Conservation (phyloP, 2,113 vertebrate genomes). For the Cyanoramphus novaezelandiae region DNA sequence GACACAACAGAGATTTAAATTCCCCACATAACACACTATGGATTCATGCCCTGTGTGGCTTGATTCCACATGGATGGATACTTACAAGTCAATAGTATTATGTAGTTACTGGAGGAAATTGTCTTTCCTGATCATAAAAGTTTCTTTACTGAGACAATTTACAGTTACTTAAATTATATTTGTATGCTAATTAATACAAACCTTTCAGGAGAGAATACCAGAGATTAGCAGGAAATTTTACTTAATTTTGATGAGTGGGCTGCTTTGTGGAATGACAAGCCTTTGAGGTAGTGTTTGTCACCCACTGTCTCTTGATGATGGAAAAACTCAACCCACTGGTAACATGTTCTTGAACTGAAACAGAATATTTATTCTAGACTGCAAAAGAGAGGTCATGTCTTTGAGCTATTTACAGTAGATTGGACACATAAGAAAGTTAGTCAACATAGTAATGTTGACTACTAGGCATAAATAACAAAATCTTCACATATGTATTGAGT, state of each 20-base stretch:
- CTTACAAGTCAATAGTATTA: background rate
- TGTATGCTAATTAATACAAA: background rate
- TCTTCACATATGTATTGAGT: background rate
- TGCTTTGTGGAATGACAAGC: background rate
- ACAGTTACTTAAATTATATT: background rate
- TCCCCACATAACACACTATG: background rate
- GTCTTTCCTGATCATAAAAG: background rate
- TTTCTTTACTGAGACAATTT: background rate
- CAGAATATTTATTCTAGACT: background rate
- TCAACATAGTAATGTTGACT: background rate
- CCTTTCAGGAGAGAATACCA: background rate
- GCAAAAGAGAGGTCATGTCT: background rate
- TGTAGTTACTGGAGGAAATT: background rate
- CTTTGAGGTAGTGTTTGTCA: background rate
- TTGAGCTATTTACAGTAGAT: background rate
- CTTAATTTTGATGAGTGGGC: background rate
- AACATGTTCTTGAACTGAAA: accelerated
- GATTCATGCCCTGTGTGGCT: background rate
- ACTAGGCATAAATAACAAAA: background rate
- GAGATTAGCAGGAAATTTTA: background rate
- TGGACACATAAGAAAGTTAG: background rate
- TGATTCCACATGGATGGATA: background rate
- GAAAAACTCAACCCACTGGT: background rate
- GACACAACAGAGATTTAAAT: background rate
- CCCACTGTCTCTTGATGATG: background rate